These are phyloP conservation scores for Tetranychus urticae DNA, from an alignment of 1,140 invertebrate genomes.

Conservation along the genomic window DNA sequence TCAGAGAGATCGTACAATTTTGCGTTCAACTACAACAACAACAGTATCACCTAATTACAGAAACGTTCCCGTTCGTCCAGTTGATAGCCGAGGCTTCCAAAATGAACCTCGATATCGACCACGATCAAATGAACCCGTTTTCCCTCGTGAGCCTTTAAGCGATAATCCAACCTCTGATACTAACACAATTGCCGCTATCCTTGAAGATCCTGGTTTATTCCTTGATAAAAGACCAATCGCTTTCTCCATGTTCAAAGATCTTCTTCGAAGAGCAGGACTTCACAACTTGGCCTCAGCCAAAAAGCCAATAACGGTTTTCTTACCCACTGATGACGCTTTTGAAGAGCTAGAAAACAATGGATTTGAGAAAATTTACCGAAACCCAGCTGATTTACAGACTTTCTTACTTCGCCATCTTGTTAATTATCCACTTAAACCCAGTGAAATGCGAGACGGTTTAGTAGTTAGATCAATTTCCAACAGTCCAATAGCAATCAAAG, in stretches of 20 bases:
- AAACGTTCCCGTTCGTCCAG: background rate
- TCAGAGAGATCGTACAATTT: background rate
- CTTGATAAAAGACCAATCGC: constrained; percentile 7
- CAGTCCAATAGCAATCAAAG: constrained; percentile 13
- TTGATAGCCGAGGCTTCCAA: background rate
- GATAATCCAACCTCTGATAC: background rate
- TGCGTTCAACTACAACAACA: background rate
- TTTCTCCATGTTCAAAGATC: constrained; percentile 6
- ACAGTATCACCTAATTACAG: background rate
- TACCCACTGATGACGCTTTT: constrained; percentile 22
- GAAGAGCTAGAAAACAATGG: constrained; percentile 10
- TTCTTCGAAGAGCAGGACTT: constrained; percentile 8
- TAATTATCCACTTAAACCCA: constrained; percentile 3
- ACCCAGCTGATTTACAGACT: constrained; percentile 14
- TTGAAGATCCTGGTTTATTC: constrained; percentile 7
- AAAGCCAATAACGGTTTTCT: constrained; percentile 20
- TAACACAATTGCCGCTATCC: constrained; percentile 6
- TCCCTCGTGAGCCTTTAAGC: background rate
- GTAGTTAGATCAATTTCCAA: constrained; percentile 8
- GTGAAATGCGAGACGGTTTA: constrained; percentile 11
- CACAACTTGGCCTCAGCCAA: constrained; percentile 2
- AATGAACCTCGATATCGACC: background rate
- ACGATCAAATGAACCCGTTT: background rate
- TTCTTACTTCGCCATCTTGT: constrained; percentile 21
- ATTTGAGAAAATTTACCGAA: constrained; percentile 12